Evolutionary conservation across 2,797 vertebrate genomes (phyloP), one percentile per base, ranked within the genome.

Genomic region (Acanthopagrus latus): DNA sequence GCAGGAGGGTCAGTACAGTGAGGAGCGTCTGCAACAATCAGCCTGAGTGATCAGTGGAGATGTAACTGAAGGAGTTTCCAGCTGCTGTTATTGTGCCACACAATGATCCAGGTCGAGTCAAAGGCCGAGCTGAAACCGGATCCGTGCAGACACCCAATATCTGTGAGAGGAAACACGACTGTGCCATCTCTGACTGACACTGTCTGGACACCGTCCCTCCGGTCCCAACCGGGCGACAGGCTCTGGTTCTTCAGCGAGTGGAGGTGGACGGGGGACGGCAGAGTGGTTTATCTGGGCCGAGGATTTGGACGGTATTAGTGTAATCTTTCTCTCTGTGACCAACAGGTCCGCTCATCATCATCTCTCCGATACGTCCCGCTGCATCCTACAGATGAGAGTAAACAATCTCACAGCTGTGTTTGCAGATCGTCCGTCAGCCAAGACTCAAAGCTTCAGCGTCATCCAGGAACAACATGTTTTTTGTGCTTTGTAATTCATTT

Each of bases 261-360:
- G 46, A 76, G 65, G 59, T 23, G 76, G 68, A 52, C 0, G 64
- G 47, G 7, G 16, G 46, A 18, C 9, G 0, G 29, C 50, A 1
- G 21, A 47, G 74, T 10, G 64, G 9, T 80, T 83, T 70, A 89
- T 89, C 68, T 67, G 74, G 11, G 66, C 72, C 5, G 46, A 8
- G 85, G 89, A 85, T 90, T 91, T 87, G 48, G 21, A 71, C 27
- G 50, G 81, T 25, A 90, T 91, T 90, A 91, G 51, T 79, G 43
- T 90, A 89, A 92, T 92, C 92, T 88, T 76, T 38, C 66, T 64
- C 64, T 79, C 71, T 41, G 85, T 70, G 81, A 75, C 71, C 82
- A 79, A 86, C 81, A 86, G 86, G 81, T 87, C 81, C 7, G 29
- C 59, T 80, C 62, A 27, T 87, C 76, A 16, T 25, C 25, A 25